Base-by-base conservation (phyloP, 2,797 vertebrate species). In the Danio choprae region DNA sequence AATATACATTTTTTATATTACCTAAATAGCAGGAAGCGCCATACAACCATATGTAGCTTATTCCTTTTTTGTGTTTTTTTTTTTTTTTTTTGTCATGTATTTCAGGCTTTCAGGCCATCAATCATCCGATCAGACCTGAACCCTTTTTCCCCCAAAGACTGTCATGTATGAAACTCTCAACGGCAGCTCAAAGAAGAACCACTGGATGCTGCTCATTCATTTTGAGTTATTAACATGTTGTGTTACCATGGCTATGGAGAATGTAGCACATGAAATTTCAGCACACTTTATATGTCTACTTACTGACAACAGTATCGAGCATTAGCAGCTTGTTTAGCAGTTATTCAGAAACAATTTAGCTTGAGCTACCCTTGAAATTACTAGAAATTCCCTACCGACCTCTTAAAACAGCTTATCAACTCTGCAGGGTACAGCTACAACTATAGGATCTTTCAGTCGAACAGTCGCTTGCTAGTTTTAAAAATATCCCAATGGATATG, bases 101-200 rank as follows among this genome's bases (percentile, higher is more conserved):
- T 29, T 29, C 29, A 29, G 29, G 20, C 67, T 68, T 69, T 59
- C 63, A 16, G 7, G 8, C 20, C 44, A 79, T 87, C 83, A 68
- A 29, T 29, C 29, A 29, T 29, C 29, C 29, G 29, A 46, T 83
- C 81, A 82, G n/a, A 12, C 10, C 22, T 44, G 8, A 44, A 50
- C 65, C 83, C 12, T 41, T 60, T 77, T 74, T 46, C n/a, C n/a
- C n/a, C n/a, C 16, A 68, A 58, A 55, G 65, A 64, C 15, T 53
- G 50, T 50, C 59, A 60, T 68, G 58, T 38, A 84, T 80, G 67
- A 71, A 64, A 44, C 41, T 36, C 69, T 41, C 7, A 68, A 73
- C 15, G 44, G 64, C n/a, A 22, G n/a, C 16, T 64, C 50, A 74
- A 13, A 60, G 70, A 64, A 50, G 29, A 70, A 51, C 53, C 63